Base-by-base conservation (phyloP, 2,113 vertebrate species). In the Polypterus bichir region DNA sequence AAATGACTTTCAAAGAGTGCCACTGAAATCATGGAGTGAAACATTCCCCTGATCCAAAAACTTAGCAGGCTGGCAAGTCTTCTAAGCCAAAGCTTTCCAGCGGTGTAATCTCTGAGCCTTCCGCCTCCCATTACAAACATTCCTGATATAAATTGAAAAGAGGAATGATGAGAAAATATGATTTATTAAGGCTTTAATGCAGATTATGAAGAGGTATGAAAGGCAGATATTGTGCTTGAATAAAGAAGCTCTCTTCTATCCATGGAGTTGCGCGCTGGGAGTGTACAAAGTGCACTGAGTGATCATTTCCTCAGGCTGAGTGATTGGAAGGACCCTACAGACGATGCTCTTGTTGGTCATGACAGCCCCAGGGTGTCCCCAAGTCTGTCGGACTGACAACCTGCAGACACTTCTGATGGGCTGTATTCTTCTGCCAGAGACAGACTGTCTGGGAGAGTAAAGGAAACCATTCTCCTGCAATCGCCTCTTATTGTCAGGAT, bases 261-360 rank as follows among this genome's bases (percentile, higher is more conserved):
- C 81, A 84, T 76, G 80, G 83, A 84, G 76, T 74, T 80, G 79
- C 78, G 81, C 81, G 82, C 80, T 75, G 79, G 81, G 78, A 84
- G 76, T 79, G 83, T 81, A 81, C 84, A 84, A 76, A 79, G 75
- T 77, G 78, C 72, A 83, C 76, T 86, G 85, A 87, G 80, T 87
- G 90, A 89, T 92, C 80, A 89, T 93, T 91, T 92, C 86, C 88
- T 89, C 79, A 77, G 88, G 91, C 88, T 94, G 90, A 93, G 86
- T 88, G 91, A 94, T 81, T 27, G 83, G 85, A 73, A 73, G 77
- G 82, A 80, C 81, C 83, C 73, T 82, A 88, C 89, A 92, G 88
- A 94, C 88, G 87, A 80, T 86, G 82, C 87, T 91, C 89, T 92
- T 89, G 88, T 90, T 94, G 91, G 88, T 86, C 83, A 78, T 81